A percentile compares a stretch with the other conserved stretches of the same genome.
phyloP scores from a whole-genome alignment of 2,888 invertebrate species.

The Proisotoma minuta region DNA sequence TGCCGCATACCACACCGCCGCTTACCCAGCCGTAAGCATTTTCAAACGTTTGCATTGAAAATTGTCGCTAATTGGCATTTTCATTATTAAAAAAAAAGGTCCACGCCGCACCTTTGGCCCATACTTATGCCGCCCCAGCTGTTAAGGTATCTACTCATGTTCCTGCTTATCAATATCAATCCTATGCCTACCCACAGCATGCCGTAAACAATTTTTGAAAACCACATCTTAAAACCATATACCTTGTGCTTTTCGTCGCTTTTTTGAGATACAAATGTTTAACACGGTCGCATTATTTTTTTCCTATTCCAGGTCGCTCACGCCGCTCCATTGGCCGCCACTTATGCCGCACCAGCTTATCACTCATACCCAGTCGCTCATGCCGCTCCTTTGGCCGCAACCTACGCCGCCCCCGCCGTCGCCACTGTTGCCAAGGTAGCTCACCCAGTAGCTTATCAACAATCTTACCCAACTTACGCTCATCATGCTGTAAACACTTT shows the following conservation, averaged over 20 bases:
- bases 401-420: background rate
- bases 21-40: background rate
- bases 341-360: background rate
- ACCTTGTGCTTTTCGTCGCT: background rate
- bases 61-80: no score
- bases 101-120: background rate
- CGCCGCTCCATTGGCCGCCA: background rate
- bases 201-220: no score
- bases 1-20: background rate
- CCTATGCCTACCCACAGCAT: conserved; percentile 15
- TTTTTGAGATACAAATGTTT: background rate
- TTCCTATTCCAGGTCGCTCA: background rate
- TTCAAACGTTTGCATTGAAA: no score
- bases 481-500: background rate
- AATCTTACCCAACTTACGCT: background rate
- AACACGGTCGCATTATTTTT: background rate
- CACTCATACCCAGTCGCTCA: no score
- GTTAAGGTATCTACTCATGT: conserved; percentile 23
- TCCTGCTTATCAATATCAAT: conserved; percentile 14
- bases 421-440: conserved; percentile 12
- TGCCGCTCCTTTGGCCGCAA: background rate
- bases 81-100: no score
- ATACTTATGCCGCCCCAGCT: background rate
- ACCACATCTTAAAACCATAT: background rate
- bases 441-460: conserved; percentile 24